phyloP scores from a whole-genome alignment of 2,888 invertebrate genomes.

The Erebia ligea region DNA sequence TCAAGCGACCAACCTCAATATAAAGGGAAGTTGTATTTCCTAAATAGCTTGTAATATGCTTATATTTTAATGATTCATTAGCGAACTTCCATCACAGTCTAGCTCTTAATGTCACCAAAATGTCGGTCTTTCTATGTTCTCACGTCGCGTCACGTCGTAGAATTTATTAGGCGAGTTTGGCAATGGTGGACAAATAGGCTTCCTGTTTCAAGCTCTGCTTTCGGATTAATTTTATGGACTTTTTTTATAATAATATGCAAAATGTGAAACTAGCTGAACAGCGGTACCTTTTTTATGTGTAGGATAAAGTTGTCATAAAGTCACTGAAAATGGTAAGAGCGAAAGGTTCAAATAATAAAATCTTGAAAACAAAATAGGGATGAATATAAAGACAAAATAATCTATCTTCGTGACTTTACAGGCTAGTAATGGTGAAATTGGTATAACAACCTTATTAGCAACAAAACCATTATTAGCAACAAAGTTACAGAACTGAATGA shows the following conservation, averaged over 20 bases:
- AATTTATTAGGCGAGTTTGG: constrained; percentile 41
- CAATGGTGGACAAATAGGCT: constrained; percentile 34
- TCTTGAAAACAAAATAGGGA: no score
- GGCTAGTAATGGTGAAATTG: no score
- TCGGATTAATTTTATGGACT: constrained; percentile 22
- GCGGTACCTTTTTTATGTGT: background rate
- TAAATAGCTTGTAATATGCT: constrained; percentile 29
- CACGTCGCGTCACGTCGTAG: constrained; percentile 41
- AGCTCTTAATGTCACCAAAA: constrained; percentile 41
- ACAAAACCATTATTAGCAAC: no score
- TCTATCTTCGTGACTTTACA: no score
- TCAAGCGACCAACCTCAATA: constrained; percentile 13
- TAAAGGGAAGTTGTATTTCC: constrained; percentile 37
- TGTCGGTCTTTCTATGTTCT: constrained; percentile 41
- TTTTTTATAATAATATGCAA: background rate
- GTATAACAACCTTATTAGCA: no score
- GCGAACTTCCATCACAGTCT: constrained; percentile 30
- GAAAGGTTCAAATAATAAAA: background rate
- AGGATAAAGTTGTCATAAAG: background rate
- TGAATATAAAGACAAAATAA: no score
- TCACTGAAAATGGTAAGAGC: background rate
- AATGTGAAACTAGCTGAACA: background rate
- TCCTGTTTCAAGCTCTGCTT: constrained; percentile 35
- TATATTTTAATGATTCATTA: constrained; percentile 36
- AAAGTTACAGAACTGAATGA: no score